Percentiles rank a stretch among this genome's conserved stretches.
These are phyloP conservation scores for Sisyra terminalis DNA, from an alignment of 2,888 invertebrate species.

Conservation along the genomic window DNA sequence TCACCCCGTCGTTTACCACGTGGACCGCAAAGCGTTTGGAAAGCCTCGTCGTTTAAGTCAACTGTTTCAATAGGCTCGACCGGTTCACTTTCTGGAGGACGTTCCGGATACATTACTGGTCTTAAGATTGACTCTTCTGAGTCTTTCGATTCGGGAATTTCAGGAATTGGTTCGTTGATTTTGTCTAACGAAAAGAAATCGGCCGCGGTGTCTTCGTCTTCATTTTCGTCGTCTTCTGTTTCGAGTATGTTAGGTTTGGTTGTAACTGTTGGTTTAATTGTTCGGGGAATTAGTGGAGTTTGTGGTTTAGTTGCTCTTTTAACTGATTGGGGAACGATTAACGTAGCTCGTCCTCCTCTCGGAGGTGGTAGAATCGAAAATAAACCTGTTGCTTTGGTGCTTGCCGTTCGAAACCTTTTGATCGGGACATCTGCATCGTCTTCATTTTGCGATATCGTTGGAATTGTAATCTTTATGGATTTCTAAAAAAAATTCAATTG, in stretches of 20 bases:
- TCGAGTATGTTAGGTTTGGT: background rate
- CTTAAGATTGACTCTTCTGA: background rate
- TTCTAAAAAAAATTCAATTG: too few species aligned
- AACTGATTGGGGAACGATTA: background rate
- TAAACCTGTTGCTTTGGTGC: slow-evolving; percentile 5
- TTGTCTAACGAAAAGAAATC: slow-evolving; percentile 3
- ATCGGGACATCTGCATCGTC: slow-evolving; percentile 30
- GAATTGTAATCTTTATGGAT: slow-evolving; percentile 43
- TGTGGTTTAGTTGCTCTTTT: background rate
- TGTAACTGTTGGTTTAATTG: background rate
- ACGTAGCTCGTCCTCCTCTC: background rate
- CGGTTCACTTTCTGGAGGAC: background rate
- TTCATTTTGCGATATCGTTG: slow-evolving; percentile 46
- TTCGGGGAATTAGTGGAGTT: background rate
- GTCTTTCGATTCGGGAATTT: background rate
- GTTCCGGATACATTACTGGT: background rate
- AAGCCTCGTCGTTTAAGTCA: slow-evolving; percentile 12
- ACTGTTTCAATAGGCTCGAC: background rate
- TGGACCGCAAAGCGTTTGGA: slow-evolving; percentile 43
- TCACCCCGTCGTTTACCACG: slow-evolving; percentile 38
- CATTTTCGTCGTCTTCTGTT: background rate
- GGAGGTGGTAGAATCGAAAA: slow-evolving; percentile 8
- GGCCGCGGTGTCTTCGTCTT: background rate
- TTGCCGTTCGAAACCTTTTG: slow-evolving; percentile 15
- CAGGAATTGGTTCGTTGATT: background rate